Base-by-base conservation (phyloP, 2,113 vertebrate genomes). In the Vanacampus margaritifer region DNA sequence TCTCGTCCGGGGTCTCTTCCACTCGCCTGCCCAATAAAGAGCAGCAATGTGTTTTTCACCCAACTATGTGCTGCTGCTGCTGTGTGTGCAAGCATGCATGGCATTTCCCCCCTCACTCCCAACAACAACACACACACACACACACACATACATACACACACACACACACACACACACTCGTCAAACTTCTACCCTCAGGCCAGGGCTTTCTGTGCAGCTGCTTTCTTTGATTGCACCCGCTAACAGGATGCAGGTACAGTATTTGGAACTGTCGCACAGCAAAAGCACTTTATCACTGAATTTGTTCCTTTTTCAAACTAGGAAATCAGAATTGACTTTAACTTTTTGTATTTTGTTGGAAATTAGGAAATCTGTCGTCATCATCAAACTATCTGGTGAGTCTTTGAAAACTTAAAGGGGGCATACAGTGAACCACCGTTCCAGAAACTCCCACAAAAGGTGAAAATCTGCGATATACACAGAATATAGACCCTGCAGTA, bases 61-160 rank as follows among this genome's bases (percentile, higher is more conserved):
- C 72, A 88, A 84, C 80, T 89, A 89, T 90, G 87, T 87, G 82
- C 80, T 88, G 82, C 79, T 88, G 82, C 79, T 87, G 16, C 85
- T 87, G 84, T 89, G 85, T 85, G 85, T 90, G 89, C 86, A 74
- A 86, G 91, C 88, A 94, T 56, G 91, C 86, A 78, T 79, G 91
- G 91, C 86, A 92, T 92, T 93, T 93, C 91, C 88, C 88, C 83
- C 87, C 82, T 89, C 70, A 88, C 69, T 79, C 84, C 83, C 79
- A 85, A 67, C 86, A 88, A 86, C 45, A n/a, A n/a, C 80, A 75
- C 51, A 56, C 65, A 65, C 56, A 53, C 62, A 65, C 59, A 32
- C 58, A 61, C 36, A 36, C n/a, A n/a, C n/a, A n/a, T n/a, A n/a
- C n/a, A n/a, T n/a, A n/a, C n/a, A n/a, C n/a, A n/a, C n/a, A n/a